These are phyloP conservation scores for Agapornis canus DNA, from an alignment of 2,797 vertebrate species.

Conservation along the genomic window DNA sequence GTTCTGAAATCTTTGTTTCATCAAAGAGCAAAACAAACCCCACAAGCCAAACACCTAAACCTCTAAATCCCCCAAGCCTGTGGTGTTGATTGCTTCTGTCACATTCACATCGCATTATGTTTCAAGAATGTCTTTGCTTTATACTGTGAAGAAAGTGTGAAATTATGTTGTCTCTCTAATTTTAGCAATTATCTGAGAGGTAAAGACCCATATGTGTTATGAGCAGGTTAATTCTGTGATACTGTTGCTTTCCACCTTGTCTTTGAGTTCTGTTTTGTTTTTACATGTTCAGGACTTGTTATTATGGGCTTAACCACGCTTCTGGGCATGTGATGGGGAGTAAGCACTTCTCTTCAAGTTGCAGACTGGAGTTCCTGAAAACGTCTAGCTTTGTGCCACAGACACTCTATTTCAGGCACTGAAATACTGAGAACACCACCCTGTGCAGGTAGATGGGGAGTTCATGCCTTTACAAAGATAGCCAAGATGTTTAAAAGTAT, in stretches of 20 bases:
- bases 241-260: not conserved
- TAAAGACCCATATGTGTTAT: not conserved
- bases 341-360: not conserved
- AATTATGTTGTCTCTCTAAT: not conserved
- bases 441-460: not conserved
- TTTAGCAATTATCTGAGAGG: not conserved
- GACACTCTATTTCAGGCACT: not conserved
- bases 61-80: not conserved
- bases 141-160: constrained; percentile 12
- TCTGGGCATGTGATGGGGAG: not conserved
- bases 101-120: not conserved
- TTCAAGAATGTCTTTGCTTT: not conserved
- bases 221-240: not conserved
- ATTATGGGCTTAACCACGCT: not conserved
- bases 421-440: fast-evolving
- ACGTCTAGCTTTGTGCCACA: not conserved
- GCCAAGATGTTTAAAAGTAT: not conserved
- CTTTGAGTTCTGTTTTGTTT: not conserved
- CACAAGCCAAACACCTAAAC: not conserved
- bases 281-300: not conserved
- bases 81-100: constrained; percentile 33
- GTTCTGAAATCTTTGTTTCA: not conserved
- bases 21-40: not conserved
- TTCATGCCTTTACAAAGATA: not conserved
- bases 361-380: not conserved